Evolutionary conservation across 2,797 vertebrate genomes (phyloP), one percentile per base, ranked within the genome.

Genomic region (Cirrhinus molitorella): DNA sequence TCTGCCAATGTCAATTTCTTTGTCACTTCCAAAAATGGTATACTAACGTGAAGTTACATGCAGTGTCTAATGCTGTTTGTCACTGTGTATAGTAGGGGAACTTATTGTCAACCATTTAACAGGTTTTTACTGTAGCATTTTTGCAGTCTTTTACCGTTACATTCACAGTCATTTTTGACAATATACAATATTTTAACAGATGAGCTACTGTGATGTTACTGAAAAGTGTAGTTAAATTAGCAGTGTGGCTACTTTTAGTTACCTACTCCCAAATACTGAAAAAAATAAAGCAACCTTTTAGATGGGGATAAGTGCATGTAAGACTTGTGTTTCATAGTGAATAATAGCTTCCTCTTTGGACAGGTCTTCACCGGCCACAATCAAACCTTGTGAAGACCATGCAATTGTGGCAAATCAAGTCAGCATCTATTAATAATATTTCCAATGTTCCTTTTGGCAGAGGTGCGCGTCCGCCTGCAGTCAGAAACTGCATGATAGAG

Each of bases 261-360:
- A 49, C 12, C 31, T 16, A 65, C n/a, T 72, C 55, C 8, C 19
- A 70, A 51, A 45, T 63, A 47, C 79, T 74, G 25, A 53, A n/a
- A 83, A 25, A 45, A 51, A 13, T 25, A 53, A 73, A 8, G 37
- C 47, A 61, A 80, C 14, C n/a, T 68, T 63, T 67, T 65, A 45
- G 47, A 34, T 43, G 23, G 59, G 61, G 63, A 55, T 43, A n/a
- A n/a, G 45, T 70, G 87, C 88, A 89, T 89, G 89, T 83, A 90
- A 93, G 91, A 96, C 96, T 97, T 98, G 97, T 98, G 97, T 98
- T 97, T 97, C 95, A 96, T 97, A 95, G 96, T 98, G 97, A 98
- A 97, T 97, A 98, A 99, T 98, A 97, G 95, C 97, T 98, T 96
- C 96, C 97, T 96, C 96, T 98, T 99, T 98, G 96, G 97, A 98